Conservation (phyloP, 2,888 invertebrate species). For the Gymnosoma rotundatum region DNA sequence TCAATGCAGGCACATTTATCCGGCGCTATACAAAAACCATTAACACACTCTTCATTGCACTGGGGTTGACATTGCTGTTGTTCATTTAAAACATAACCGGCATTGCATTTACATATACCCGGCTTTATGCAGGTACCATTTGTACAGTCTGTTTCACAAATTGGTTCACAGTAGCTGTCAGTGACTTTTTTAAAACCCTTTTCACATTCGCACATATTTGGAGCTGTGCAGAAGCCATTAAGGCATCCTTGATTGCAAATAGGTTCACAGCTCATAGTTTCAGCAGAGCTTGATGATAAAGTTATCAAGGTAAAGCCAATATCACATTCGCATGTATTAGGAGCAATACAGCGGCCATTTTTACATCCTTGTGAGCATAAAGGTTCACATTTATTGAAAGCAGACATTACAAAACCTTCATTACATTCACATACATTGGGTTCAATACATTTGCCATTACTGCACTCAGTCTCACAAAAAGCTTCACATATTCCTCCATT, state of each 20-base stretch:
- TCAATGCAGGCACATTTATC: slow-evolving; percentile 81
- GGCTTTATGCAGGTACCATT: slow-evolving; percentile 78
- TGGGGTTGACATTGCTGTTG: slow-evolving; percentile 62
- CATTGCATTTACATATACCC: slow-evolving; percentile 73
- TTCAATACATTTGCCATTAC: slow-evolving; percentile 86
- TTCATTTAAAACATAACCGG: not conserved
- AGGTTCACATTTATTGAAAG: slow-evolving; percentile 81
- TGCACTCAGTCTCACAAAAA: slow-evolving; percentile 83
- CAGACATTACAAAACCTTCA: slow-evolving; percentile 83
- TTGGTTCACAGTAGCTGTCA: slow-evolving; percentile 66
- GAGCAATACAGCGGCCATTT: slow-evolving; percentile 78
- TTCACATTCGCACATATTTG: slow-evolving; percentile 87
- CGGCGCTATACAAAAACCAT: slow-evolving; percentile 87
- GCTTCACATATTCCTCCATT: slow-evolving; percentile 21
- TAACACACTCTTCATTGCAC: slow-evolving; percentile 84
- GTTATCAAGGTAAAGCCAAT: not conserved
- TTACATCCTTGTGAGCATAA: slow-evolving; percentile 75
- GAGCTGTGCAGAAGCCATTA: slow-evolving; percentile 83
- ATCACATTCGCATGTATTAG: slow-evolving; percentile 74
- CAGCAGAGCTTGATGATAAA: not conserved
- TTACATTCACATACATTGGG: slow-evolving; percentile 88
- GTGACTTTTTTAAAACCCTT: slow-evolving; percentile 83
- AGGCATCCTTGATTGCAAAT: slow-evolving; percentile 73
- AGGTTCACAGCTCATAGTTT: slow-evolving; percentile 56
- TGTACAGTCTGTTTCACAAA: slow-evolving; percentile 74